Evolutionary conservation across 2,888 invertebrate genomes (phyloP).

Genomic region (Perizoma affinitatum): DNA sequence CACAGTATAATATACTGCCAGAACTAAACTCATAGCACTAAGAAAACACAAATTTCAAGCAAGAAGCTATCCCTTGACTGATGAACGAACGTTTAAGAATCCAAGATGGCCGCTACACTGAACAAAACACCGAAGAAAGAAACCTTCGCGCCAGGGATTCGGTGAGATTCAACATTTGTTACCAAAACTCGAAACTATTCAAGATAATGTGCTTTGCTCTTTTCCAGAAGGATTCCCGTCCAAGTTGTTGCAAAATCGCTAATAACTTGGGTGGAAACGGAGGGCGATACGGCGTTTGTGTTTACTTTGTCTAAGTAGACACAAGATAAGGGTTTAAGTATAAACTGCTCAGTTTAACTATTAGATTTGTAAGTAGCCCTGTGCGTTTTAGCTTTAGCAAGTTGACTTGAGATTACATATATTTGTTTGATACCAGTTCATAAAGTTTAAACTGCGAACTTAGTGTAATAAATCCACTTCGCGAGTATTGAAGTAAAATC

Average conservation of each 20-base stretch:
- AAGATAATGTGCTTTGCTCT: conserved; percentile 76
- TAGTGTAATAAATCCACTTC: too few relatives aligned
- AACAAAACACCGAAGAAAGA: conserved; percentile 39
- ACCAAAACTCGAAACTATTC: conserved; percentile 45
- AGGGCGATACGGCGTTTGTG: conserved; percentile 30
- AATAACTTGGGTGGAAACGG: conserved; percentile 37
- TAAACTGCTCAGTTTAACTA: conserved; percentile 48
- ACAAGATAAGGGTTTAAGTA: conserved; percentile 63
- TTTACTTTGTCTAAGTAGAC: conserved; percentile 27
- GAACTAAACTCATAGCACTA: conserved; percentile 15
- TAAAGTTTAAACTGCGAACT: too few relatives aligned
- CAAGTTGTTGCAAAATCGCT: conserved; percentile 29
- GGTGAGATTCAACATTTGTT: conserved; percentile 49
- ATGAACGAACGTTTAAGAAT: conserved; percentile 31
- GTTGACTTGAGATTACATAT: conserved; percentile 27
- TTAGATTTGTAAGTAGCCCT: conserved; percentile 46
- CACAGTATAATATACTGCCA: conserved; percentile 1
- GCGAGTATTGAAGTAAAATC: too few relatives aligned
- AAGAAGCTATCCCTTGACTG: conserved; percentile 1
- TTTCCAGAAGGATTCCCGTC: conserved; percentile 59
- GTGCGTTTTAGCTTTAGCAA: conserved; percentile 40
- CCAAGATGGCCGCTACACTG: conserved; percentile 20
- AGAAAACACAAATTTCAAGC: conserved; percentile 1
- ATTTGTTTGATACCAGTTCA: too few relatives aligned
- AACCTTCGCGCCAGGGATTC: conserved; percentile 48